phyloP scores from a whole-genome alignment of 2,113 vertebrate species.

The Ifrita kowaldi region DNA sequence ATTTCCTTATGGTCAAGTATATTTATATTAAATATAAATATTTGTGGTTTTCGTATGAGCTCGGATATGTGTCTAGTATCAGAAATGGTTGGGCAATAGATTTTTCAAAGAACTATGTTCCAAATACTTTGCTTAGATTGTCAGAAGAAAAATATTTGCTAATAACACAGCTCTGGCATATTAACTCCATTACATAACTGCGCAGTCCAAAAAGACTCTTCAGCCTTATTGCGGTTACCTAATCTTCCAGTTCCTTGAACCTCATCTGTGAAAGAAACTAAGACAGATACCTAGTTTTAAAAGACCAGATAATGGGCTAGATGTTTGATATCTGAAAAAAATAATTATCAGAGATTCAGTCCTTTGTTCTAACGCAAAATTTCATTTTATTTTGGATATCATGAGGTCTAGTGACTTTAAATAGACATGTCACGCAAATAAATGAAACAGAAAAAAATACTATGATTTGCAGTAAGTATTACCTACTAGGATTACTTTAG shows the following conservation, averaged over 20 bases:
- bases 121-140: neutral
- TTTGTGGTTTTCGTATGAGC: neutral
- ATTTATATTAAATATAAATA: no score
- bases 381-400: neutral
- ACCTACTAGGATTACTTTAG: neutral
- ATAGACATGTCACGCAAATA: neutral
- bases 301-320: neutral
- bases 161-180: neutral
- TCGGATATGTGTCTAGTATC: neutral
- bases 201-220: neutral
- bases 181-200: neutral
- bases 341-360: neutral
- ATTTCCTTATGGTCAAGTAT: neutral
- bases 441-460: neutral
- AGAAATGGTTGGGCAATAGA: neutral
- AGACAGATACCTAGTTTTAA: neutral
- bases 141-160: neutral
- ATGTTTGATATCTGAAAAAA: neutral
- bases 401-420: neutral
- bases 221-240: neutral
- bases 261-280: neutral
- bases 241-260: neutral
- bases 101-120: neutral
- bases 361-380: neutral
- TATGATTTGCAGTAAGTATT: neutral